These are phyloP conservation scores for Astur gentilis DNA, from an alignment of 2,113 vertebrate genomes.

Conservation along the genomic window DNA sequence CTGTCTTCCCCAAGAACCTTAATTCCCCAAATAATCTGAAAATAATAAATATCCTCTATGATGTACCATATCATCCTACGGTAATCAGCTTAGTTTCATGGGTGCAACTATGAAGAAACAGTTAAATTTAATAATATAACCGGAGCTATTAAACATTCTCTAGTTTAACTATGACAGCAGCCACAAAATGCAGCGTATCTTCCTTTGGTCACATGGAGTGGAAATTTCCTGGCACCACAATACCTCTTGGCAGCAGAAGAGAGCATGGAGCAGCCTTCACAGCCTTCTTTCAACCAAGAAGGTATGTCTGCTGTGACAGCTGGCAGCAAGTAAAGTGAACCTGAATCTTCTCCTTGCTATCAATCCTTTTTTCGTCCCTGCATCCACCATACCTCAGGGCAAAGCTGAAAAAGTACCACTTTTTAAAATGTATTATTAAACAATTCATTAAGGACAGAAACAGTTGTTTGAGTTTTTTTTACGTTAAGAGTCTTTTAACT, in stretches of 20 bases:
- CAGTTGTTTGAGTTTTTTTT: neutral
- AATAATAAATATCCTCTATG: neutral
- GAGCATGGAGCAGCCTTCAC: neutral
- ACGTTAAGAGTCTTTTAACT: neutral
- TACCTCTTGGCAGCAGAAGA: neutral
- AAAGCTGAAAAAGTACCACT: neutral
- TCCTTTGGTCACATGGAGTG: neutral
- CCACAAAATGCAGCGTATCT: neutral
- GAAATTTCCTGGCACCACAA: slow-evolving; percentile 20
- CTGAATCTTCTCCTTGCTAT: neutral
- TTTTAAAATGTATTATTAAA: neutral
- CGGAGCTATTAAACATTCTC: neutral
- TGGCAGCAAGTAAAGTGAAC: neutral
- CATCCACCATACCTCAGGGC: neutral
- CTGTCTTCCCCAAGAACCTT: neutral
- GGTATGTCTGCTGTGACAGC: neutral
- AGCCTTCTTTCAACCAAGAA: neutral
- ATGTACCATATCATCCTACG: neutral
- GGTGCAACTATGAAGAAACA: neutral
- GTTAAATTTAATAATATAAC: neutral
- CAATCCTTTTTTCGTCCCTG: neutral
- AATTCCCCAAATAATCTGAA: neutral
- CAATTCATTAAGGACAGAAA: neutral
- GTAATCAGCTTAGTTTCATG: neutral
- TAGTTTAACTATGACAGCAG: neutral